These are phyloP conservation scores for Meiosimyza platycephala DNA, from an alignment of 2,888 invertebrate species.

Conservation along the genomic window DNA sequence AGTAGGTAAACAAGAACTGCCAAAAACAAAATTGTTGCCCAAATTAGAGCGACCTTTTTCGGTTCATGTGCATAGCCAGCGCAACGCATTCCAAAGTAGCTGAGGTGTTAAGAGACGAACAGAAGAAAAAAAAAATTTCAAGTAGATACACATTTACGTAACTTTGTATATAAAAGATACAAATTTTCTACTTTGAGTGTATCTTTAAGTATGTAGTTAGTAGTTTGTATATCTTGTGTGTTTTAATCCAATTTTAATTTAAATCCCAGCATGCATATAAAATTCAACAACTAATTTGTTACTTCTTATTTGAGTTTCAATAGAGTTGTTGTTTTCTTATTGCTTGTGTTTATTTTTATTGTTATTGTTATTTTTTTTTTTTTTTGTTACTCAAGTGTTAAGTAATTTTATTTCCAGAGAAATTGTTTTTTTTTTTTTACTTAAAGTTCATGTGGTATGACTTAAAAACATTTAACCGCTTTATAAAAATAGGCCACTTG, in stretches of 20 bases:
- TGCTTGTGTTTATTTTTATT: background rate
- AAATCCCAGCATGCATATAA: too few species aligned
- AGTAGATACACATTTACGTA: background rate
- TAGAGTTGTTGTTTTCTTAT: background rate
- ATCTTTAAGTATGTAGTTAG: background rate
- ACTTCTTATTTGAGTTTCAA: too few species aligned
- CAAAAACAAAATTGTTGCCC: background rate
- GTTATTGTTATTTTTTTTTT: too few species aligned
- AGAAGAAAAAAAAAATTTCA: background rate
- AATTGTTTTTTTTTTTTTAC: too few species aligned
- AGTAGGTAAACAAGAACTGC: constrained; percentile 7
- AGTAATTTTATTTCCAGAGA: background rate
- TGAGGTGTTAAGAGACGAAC: constrained; percentile 19
- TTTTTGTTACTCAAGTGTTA: constrained; percentile 4
- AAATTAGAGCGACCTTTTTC: constrained; percentile 17
- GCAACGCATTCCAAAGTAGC: constrained; percentile 19
- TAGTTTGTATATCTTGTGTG: too few species aligned
- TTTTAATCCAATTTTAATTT: too few species aligned
- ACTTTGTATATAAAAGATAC: background rate
- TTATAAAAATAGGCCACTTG: too few species aligned
- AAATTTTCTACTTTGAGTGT: constrained; percentile 3
- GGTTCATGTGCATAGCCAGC: background rate
- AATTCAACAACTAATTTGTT: too few species aligned
- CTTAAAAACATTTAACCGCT: too few species aligned
- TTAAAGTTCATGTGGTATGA: too few species aligned